Percentiles rank a stretch among this genome's conserved stretches.
phyloP scores from a whole-genome alignment of 2,888 invertebrate genomes.

The Napeogenes inachia region DNA sequence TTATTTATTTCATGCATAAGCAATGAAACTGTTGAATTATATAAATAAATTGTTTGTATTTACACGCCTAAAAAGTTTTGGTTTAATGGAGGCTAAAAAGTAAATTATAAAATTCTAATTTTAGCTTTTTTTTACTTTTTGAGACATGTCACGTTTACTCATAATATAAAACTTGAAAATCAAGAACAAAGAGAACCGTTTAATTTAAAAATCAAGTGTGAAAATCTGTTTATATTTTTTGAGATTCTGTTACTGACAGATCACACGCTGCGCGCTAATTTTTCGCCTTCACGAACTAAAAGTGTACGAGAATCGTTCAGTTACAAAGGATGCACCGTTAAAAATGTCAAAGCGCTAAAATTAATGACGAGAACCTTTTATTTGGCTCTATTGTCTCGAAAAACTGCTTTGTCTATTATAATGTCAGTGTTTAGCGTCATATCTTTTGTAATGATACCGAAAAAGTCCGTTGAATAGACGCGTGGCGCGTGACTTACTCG shows the following conservation, averaged over 20 bases:
- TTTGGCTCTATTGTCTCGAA: conserved; percentile 65
- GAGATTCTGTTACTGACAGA: conserved; percentile 35
- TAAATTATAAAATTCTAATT: too few species aligned
- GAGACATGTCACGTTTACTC: too few species aligned
- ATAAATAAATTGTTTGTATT: too few species aligned
- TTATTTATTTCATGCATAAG: too few species aligned
- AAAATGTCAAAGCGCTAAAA: conserved; percentile 70
- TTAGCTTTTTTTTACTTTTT: too few species aligned
- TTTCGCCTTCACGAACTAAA: conserved; percentile 52
- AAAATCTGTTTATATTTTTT: conserved; percentile 17
- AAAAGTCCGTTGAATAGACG: conserved; percentile 66
- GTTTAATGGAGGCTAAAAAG: too few species aligned
- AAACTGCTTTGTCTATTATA: conserved; percentile 73
- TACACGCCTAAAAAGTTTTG: too few species aligned
- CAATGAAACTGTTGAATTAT: too few species aligned
- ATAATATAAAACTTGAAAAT: not conserved
- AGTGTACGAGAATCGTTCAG: conserved; percentile 40
- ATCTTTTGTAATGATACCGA: conserved; percentile 63
- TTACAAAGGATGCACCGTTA: conserved; percentile 64
- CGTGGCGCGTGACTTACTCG: conserved; percentile 62
- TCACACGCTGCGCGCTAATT: conserved; percentile 66
- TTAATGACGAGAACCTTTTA: conserved; percentile 74
- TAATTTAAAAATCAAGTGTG: conserved; percentile 14
- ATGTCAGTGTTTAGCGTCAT: conserved; percentile 74
- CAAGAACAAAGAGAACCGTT: conserved; percentile 4